Base-by-base conservation (phyloP, 2,888 invertebrate genomes). In the Cephus pulcher region DNA sequence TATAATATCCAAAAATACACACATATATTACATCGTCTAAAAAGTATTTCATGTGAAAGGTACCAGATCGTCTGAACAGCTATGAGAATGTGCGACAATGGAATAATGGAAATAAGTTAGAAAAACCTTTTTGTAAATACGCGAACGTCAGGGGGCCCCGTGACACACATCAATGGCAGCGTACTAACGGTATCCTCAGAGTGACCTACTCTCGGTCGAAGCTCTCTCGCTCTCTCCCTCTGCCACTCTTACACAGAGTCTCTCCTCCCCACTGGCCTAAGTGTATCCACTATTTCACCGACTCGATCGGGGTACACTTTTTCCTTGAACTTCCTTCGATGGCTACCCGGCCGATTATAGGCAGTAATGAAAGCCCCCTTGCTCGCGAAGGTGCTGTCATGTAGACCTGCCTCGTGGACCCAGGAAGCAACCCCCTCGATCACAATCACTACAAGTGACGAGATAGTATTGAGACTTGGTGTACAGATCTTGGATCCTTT, bases 161-260 rank as follows among this genome's bases (percentile, higher is more conserved):
- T 90, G 90, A 90, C 90, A 90, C 90, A 90, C 89, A 90, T 90
- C 88, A 88, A 88, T 89, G 87, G 87, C 85, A 87, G 87, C 86
- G 86, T 84, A 86, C 86, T 90, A 90, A 90, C 90, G 90, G 90
- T 90, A 90, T 84, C 84, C 82, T 75, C 80, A 82, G 83, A 84
- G 84, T 90, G 90, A 90, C 90, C 90, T 89, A 90, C 90, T 90
- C 89, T 88, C 80, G 74, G 80, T 76, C 79, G 79, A 73, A 76
- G 76, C 79, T 79, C 79, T 79, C 79, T 79, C 79, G 32, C 34
- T 74, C 37, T 37, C 74, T 74, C 74, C 35, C 74, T 35, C 74
- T 71, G 71, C 33, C 71, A 34, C 32, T 71, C 71, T 34, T 34
- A 34, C 32, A 34, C 71, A 30, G 71, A 56, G 56, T 56, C 56